Evolutionary conservation across 1,140 invertebrate species (phyloP), one percentile per base, ranked within the genome.

Genomic region (Saccostrea glomerata): DNA sequence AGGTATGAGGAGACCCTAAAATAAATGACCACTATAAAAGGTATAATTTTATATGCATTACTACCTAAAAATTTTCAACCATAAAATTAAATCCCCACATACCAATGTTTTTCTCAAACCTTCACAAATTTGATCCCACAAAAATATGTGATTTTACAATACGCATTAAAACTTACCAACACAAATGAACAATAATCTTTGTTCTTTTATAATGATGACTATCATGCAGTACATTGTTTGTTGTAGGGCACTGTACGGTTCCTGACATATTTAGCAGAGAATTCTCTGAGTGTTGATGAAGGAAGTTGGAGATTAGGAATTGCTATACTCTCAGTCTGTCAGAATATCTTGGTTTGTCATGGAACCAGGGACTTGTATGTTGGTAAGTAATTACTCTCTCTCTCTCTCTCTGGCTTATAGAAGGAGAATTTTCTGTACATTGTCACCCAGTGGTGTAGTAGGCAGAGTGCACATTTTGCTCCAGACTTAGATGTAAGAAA

Each of bases 241-340:
- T 84, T 91, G 6, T 84, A 93, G 92, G 87, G 86, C 2, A 92
- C 92, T 12, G 25, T 93, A 23, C 90, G 90, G 63, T 93, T 92
- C 85, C 56, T 93, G 77, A 84, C 87, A 23, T 88, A 91, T 66
- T 40, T 93, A 17, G 89, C 90, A 25, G 66, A 91, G 9, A 90
- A 90, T 90, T 89, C 92, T 5, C 25, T 73, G 7, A 47, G 77
- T 30, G 85, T 89, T 58, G 91, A 90, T 84, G 86, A 90, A 54
- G 91, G 93, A 30, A 90, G 90, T 36, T 93, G 93, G 93, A 87
- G 85, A 36, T 85, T 92, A 12, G 93, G 93, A 11, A 92, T 90
- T 87, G 89, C 86, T 55, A 89, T 93, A 11, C 86, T 93, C 20
- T 86, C 92, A 25, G 90, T 93, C 12, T 91, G 92, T 86, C 90